Base-by-base conservation (phyloP, 2,797 vertebrate species). In the Echeneis naucrates region DNA sequence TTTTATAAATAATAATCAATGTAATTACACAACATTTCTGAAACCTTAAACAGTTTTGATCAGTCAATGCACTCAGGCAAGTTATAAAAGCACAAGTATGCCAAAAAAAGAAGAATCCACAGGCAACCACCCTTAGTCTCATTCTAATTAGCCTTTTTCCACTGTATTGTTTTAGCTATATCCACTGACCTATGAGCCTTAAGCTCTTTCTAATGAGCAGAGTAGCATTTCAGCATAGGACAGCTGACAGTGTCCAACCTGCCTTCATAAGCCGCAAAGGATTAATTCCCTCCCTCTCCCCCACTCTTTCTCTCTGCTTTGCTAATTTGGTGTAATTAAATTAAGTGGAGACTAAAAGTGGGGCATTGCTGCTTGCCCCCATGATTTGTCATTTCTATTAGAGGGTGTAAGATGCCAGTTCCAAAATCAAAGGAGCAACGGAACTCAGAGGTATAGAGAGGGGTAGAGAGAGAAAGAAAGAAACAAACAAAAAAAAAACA, bases 301-400 rank as follows among this genome's bases (percentile, higher is more conserved):
- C 27, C 40, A 62, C 69, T 45, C 64, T 12, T 69, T 35, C 56
- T 68, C 53, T 42, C 68, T 77, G 77, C 82, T 77, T 82, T 88
- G 72, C 81, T 90, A 93, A 93, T 91, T 89, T 86, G 82, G 90
- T 82, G 78, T 91, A 91, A 93, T 94, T 92, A 87, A 92, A 92
- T 91, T 90, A 91, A 91, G 87, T 84, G 63, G 82, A 74, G 81
- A 87, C 87, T 86, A 82, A 88, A 92, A 90, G 87, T 86, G 81
- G 85, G 82, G 68, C 86, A 85, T 70, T 81, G 72, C 77, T 68
- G 75, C 82, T 66, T 87, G 76, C 68, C 82, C 88, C 81, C 53
- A 45, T 85, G 80, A 92, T 88, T 89, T 88, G 90, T 84, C 88
- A 90, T 82, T 82, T 81, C 70, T 88, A 85, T 90, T 89, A 88